phyloP scores from a whole-genome alignment of 2,888 invertebrate genomes.

The Coenonympha arcania region DNA sequence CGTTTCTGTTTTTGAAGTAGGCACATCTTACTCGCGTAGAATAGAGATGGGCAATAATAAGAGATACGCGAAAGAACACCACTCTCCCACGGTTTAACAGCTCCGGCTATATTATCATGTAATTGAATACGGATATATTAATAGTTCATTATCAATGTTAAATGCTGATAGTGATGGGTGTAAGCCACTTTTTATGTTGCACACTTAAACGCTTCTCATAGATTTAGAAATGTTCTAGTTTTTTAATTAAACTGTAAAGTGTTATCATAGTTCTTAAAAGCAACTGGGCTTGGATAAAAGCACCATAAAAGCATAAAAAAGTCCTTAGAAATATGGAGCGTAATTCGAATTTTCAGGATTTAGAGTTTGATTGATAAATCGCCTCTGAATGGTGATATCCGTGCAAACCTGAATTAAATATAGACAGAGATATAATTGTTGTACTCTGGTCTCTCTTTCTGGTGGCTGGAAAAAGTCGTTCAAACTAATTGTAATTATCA shows the following conservation, averaged over 20 bases:
- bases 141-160: conserved; percentile 2
- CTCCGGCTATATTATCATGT: conserved; percentile 1
- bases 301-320: neutral
- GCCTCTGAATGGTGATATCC: too few species aligned
- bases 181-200: conserved; percentile 1
- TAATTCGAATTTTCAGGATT: too few species aligned
- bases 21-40: neutral
- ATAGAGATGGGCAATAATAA: neutral
- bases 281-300: neutral
- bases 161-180: conserved; percentile 1
- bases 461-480: too few species aligned
- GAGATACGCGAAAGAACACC: neutral
- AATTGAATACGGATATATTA: conserved; percentile 10
- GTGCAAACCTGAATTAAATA: too few species aligned
- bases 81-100: neutral
- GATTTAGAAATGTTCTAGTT: neutral
- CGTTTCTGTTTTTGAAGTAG: neutral
- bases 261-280: neutral
- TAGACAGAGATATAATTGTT: too few species aligned
- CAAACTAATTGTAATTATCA: too few species aligned
- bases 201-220: conserved; percentile 2
- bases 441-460: too few species aligned
- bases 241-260: neutral
- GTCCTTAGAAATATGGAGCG: too few species aligned
- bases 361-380: too few species aligned